Evolutionary conservation across 1,140 invertebrate genomes (phyloP).

Genomic region (Euwallacea fornicatus): DNA sequence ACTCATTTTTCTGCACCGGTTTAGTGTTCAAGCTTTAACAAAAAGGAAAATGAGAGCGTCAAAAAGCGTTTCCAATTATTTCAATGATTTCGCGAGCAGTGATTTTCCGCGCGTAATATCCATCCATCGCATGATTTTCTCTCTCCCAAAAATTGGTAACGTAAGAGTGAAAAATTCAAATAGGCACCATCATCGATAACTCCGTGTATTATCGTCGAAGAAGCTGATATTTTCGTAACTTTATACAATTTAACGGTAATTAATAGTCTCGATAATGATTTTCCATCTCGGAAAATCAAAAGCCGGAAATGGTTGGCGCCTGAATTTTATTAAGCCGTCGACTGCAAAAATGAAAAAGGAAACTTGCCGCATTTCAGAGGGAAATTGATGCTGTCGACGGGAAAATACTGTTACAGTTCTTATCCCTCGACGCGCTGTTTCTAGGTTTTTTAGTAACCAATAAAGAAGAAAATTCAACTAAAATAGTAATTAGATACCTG

Average conservation of each 20-base stretch:
- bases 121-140: no score
- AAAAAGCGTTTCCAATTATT: no score
- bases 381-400: not conserved
- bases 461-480: not conserved
- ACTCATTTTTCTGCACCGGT: no score
- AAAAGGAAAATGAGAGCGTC: no score
- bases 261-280: constrained; percentile 18
- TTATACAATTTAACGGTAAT: constrained; percentile 2
- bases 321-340: constrained; percentile 20
- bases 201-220: no score
- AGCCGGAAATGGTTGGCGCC: constrained; percentile 12
- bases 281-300: constrained; percentile 24
- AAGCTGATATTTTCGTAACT: no score
- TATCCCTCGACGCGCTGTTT: not conserved
- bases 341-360: constrained; percentile 8
- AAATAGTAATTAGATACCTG: constrained; percentile 43
- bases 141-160: no score
- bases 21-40: no score
- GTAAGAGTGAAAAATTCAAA: no score
- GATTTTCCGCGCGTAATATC: no score
- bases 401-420: constrained; percentile 5
- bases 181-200: no score
- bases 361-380: constrained; percentile 4
- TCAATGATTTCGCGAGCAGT: no score
- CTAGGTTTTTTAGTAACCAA: not conserved